These are phyloP conservation scores for Apogon talboti DNA, from an alignment of 2,797 vertebrate genomes.

Conservation along the genomic window DNA sequence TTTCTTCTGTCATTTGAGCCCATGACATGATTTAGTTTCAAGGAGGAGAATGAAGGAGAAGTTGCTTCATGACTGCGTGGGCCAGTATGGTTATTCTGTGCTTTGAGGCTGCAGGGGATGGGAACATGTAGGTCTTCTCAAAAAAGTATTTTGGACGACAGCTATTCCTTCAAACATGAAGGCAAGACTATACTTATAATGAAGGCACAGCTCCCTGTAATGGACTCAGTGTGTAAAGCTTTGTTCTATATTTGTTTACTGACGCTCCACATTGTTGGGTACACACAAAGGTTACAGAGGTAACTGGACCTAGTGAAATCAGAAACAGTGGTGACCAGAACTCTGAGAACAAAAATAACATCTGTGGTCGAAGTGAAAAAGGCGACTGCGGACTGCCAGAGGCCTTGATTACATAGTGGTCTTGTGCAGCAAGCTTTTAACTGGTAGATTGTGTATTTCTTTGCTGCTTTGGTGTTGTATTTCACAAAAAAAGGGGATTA, in stretches of 20 bases:
- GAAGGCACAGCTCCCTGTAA: constrained; percentile 23
- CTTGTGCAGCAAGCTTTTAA: constrained; percentile 51
- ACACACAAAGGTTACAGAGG: constrained; percentile 49
- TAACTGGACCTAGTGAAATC: constrained; percentile 32
- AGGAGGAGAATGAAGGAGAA: neutral
- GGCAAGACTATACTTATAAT: neutral
- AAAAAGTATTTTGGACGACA: neutral
- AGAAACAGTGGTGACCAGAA: constrained; percentile 55
- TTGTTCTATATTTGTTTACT: constrained; percentile 34
- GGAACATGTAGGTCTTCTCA: neutral
- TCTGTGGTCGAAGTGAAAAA: constrained; percentile 61
- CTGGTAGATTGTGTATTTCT: constrained; percentile 35
- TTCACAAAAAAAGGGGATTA: constrained; percentile 43
- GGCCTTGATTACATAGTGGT: constrained; percentile 64
- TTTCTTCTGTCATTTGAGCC: neutral
- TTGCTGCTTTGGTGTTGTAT: constrained; percentile 52
- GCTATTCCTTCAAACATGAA: constrained; percentile 16
- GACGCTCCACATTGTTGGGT: constrained; percentile 26
- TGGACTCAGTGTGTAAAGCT: constrained; percentile 17
- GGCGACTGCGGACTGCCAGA: constrained; percentile 43
- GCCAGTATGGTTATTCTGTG: neutral
- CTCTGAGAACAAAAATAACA: constrained; percentile 63
- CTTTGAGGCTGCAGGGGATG: constrained; percentile 2
- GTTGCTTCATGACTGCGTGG: neutral
- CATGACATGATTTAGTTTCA: neutral